These are phyloP conservation scores for Damaliscus lunatus DNA, from an alignment of 2,113 vertebrate species.

Conservation along the genomic window DNA sequence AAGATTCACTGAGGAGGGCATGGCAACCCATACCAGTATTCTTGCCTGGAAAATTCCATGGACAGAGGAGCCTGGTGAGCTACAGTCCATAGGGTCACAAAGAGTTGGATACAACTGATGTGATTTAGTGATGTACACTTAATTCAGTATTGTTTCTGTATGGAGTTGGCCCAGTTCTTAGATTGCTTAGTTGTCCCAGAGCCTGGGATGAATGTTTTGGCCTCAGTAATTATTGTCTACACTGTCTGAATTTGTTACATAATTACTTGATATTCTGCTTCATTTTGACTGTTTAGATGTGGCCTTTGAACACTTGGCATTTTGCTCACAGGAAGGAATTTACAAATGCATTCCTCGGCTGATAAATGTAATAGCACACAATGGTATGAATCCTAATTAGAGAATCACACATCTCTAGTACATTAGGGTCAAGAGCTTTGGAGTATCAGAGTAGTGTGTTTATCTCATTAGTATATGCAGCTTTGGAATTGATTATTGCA, in stretches of 20 bases:
- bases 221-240: slow-evolving; percentile 50
- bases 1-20: neutral
- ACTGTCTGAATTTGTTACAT: slow-evolving; percentile 61
- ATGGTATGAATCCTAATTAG: slow-evolving; percentile 69
- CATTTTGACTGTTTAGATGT: slow-evolving; percentile 65
- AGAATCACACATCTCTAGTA: slow-evolving; percentile 59
- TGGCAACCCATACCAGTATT: neutral
- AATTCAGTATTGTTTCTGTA: neutral
- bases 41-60: neutral
- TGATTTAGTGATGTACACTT: neutral
- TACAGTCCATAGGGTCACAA: neutral
- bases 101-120: neutral
- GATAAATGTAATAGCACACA: slow-evolving; percentile 62
- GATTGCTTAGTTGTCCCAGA: neutral
- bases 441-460: slow-evolving; percentile 62
- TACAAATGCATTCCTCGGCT: slow-evolving; percentile 41
- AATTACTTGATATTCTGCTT: slow-evolving; percentile 72
- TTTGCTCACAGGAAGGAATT: slow-evolving; percentile 68
- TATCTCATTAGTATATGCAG: slow-evolving; percentile 67
- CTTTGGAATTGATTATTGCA: slow-evolving; percentile 63
- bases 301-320: slow-evolving; percentile 68
- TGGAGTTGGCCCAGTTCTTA: neutral
- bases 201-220: slow-evolving; percentile 8
- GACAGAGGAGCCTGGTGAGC: neutral
- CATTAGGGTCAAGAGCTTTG: slow-evolving; percentile 69